Conservation (phyloP, 2,113 vertebrate genomes). For the Dolichotis patagonum region DNA sequence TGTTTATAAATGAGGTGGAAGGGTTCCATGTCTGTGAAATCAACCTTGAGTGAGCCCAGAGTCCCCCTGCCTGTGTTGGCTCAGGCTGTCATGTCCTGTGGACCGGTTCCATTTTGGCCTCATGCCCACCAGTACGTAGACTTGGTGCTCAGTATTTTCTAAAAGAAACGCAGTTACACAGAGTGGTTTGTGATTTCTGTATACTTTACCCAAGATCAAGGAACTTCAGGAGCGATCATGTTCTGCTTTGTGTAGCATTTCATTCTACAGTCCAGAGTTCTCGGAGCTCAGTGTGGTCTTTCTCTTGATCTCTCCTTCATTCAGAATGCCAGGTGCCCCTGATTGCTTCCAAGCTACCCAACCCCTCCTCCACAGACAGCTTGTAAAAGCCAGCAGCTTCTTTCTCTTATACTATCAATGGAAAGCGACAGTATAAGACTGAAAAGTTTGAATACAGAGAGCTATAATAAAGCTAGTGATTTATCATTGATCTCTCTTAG, state of each 20-base stretch:
- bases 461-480: not conserved
- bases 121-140: not conserved
- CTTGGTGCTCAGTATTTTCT: conserved; percentile 7
- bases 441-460: not conserved
- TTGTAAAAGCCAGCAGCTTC: not conserved
- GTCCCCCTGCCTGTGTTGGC: not conserved
- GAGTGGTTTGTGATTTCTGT: conserved; percentile 13
- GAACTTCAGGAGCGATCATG: not conserved
- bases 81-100: not conserved
- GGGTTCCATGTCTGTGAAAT: not conserved
- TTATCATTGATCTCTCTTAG: not conserved
- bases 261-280: not conserved
- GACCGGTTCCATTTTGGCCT: not conserved
- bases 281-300: not conserved
- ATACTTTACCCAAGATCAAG: not conserved
- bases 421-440: not conserved
- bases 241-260: not conserved
- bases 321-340: not conserved
- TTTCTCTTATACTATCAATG: not conserved
- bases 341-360: not conserved
- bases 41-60: not conserved
- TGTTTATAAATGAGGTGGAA: not conserved
- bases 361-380: not conserved
- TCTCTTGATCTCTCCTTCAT: not conserved
- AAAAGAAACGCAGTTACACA: not conserved